Evolutionary conservation across 2,888 invertebrate genomes (phyloP).

Genomic region (Lycaena phlaeas): DNA sequence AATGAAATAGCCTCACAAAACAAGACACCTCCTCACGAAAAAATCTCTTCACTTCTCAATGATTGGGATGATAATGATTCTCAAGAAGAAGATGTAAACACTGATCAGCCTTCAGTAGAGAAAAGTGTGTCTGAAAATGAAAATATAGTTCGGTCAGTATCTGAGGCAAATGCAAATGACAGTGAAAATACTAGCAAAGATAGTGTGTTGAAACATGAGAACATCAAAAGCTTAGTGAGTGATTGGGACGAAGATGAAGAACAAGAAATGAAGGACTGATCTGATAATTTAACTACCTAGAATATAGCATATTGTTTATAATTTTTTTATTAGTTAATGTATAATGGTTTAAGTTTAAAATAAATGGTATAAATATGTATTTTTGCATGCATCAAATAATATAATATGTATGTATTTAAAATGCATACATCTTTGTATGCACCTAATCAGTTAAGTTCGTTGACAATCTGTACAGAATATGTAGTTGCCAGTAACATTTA

Average conservation of each 20-base stretch:
- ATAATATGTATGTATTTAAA: neutral
- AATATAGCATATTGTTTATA: neutral
- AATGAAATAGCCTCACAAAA: slow-evolving; percentile 2
- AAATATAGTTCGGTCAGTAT: slow-evolving; percentile 6
- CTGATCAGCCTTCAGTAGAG: slow-evolving; percentile 16
- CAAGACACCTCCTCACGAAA: slow-evolving; percentile 28
- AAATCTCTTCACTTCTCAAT: slow-evolving; percentile 55
- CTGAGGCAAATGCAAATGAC: slow-evolving; percentile 11
- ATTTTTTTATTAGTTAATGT: neutral
- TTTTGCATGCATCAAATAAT: neutral
- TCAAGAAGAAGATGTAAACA: slow-evolving; percentile 34
- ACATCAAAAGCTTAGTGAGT: slow-evolving; percentile 60
- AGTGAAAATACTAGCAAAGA: slow-evolving; percentile 9
- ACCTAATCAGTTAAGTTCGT: no score
- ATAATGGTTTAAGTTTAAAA: no score
- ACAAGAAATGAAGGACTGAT: slow-evolving; percentile 26
- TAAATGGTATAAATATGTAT: neutral
- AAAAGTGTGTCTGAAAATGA: slow-evolving; percentile 16
- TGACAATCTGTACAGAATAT: no score
- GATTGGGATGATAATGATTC: slow-evolving; percentile 70
- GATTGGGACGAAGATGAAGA: slow-evolving; percentile 69
- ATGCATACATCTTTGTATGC: neutral
- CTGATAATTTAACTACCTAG: neutral
- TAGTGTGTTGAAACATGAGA: slow-evolving; percentile 31
- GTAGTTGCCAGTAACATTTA: no score